Percentiles rank a stretch among this genome's conserved stretches.
Evolutionary conservation across 2,888 invertebrate genomes (phyloP).

Genomic region (Archips crataeganus): DNA sequence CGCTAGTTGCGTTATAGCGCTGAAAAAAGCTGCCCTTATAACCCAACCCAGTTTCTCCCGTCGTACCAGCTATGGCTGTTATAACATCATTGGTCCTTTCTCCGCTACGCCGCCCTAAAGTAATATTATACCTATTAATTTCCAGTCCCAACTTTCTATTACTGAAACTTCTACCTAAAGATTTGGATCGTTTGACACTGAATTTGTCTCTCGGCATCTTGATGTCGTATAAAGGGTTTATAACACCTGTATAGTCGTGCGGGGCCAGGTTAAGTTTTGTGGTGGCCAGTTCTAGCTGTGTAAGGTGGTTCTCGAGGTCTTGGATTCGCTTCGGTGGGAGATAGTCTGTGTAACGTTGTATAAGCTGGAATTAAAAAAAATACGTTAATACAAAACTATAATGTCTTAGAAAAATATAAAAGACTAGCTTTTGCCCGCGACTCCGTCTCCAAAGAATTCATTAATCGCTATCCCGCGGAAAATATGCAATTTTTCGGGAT

Average conservation of each 20-base stretch:
- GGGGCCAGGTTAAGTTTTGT: constrained; percentile 45
- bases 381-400: too few species aligned
- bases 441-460: too few species aligned
- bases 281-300: constrained; percentile 50
- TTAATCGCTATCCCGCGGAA: too few species aligned
- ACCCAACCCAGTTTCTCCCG: constrained; percentile 72
- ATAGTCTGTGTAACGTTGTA: constrained; percentile 63
- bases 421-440: too few species aligned
- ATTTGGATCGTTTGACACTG: constrained; percentile 73
- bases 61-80: constrained; percentile 69
- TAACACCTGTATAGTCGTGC: constrained; percentile 69
- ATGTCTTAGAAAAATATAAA: too few species aligned
- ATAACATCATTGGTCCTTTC: constrained; percentile 75
- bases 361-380: constrained; percentile 54
- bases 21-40: constrained; percentile 70
- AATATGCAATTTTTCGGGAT: too few species aligned
- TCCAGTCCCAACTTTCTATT: constrained; percentile 65
- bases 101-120: constrained; percentile 66
- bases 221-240: constrained; percentile 76
- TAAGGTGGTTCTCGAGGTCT: constrained; percentile 53
- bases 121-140: constrained; percentile 71
- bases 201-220: constrained; percentile 76
- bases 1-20: constrained; percentile 62
- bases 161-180: constrained; percentile 71
- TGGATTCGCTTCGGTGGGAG: constrained; percentile 61